Conservation (phyloP, 2,797 vertebrate species). For the Chlorospingus semifuscus region DNA sequence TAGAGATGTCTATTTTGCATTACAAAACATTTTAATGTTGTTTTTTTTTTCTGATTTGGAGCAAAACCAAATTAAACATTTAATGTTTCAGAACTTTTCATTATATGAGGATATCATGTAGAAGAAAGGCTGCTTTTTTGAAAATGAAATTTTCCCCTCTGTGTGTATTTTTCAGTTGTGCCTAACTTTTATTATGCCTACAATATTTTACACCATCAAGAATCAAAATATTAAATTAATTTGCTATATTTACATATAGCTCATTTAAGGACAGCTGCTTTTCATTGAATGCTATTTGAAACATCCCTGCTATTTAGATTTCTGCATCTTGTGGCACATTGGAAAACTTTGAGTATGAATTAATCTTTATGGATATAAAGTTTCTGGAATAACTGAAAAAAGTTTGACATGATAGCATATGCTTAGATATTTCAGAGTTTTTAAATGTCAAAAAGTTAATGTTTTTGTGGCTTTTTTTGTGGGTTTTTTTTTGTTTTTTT, state of each 20-base stretch:
- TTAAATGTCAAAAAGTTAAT: background rate
- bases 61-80: constrained; percentile 40
- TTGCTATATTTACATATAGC: background rate
- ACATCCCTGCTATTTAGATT: background rate
- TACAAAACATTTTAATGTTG: constrained; percentile 14
- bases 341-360: background rate
- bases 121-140: background rate
- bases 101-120: background rate
- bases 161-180: constrained; percentile 7
- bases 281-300: constrained; percentile 7
- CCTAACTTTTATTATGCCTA: background rate
- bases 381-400: background rate
- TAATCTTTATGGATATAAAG: background rate
- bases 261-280: constrained; percentile 28
- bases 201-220: background rate
- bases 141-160: background rate
- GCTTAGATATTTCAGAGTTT: background rate
- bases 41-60: constrained; percentile 5
- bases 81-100: constrained; percentile 36
- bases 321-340: background rate
- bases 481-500: too few species aligned
- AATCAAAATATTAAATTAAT: constrained; percentile 33
- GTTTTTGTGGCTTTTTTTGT: background rate
- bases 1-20: constrained; percentile 51
- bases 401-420: background rate